Conservation (phyloP, 2,888 invertebrate species). For the Anodontia alba region DNA sequence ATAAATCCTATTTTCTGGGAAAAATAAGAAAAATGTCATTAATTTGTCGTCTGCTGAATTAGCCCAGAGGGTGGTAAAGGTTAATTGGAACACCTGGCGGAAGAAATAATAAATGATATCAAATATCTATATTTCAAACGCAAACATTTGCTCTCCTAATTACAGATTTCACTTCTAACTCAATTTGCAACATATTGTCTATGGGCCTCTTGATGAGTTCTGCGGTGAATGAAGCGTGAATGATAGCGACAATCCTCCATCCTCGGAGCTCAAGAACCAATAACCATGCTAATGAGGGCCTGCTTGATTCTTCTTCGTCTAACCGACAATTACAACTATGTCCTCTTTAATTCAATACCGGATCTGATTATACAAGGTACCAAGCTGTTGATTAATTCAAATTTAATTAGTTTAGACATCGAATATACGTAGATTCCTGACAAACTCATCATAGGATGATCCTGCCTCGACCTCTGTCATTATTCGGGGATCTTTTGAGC, state of each 20-base stretch:
- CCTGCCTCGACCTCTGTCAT: constrained; percentile 39
- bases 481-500: constrained; percentile 29
- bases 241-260: constrained; percentile 38
- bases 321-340: constrained; percentile 57
- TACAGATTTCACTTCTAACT: background rate
- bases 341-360: constrained; percentile 65
- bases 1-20: no score
- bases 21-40: no score
- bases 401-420: constrained; percentile 74
- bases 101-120: background rate
- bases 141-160: constrained; percentile 13
- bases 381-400: constrained; percentile 78
- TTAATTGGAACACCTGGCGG: background rate
- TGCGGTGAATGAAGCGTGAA: constrained; percentile 44
- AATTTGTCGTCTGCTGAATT: no score
- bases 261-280: constrained; percentile 58
- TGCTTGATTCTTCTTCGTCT: constrained; percentile 46
- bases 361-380: constrained; percentile 61
- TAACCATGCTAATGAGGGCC: constrained; percentile 61
- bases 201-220: constrained; percentile 36
- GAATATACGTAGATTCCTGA: constrained; percentile 51
- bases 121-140: constrained; percentile 9
- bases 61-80: no score
- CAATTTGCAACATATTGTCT: constrained; percentile 19
- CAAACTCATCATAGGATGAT: constrained; percentile 26